phyloP scores from a whole-genome alignment of 1,140 invertebrate genomes.

The Popillia japonica region DNA sequence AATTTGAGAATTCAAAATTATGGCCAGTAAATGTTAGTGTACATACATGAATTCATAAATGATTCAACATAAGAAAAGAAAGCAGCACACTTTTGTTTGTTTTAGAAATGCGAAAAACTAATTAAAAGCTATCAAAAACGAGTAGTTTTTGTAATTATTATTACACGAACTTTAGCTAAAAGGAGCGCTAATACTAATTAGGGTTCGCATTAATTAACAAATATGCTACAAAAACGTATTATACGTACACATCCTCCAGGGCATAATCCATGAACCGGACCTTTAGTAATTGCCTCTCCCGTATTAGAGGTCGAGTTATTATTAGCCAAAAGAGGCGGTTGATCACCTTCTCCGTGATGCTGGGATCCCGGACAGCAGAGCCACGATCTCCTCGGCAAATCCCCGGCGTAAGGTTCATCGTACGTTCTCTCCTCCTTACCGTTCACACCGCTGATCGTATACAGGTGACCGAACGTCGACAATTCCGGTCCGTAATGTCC shows the following conservation, averaged over 20 bases:
- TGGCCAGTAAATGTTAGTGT: too few species aligned
- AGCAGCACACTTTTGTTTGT: too few species aligned
- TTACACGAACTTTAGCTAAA: too few species aligned
- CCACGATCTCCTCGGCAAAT: conserved; percentile 57
- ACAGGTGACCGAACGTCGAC: conserved; percentile 55
- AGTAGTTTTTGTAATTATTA: too few species aligned
- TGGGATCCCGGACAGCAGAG: conserved; percentile 59
- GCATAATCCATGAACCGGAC: conserved; percentile 50
- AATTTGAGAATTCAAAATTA: too few species aligned
- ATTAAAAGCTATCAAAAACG: too few species aligned
- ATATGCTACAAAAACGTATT: neutral
- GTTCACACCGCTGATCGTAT: conserved; percentile 54
- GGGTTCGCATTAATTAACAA: neutral
- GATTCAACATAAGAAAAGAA: too few species aligned
- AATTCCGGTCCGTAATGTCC: conserved; percentile 53
- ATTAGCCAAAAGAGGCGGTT: conserved; percentile 52
- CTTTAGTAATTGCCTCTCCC: conserved; percentile 53
- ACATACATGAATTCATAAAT: too few species aligned
- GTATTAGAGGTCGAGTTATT: conserved; percentile 37
- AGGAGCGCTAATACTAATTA: too few species aligned
- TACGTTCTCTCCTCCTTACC: conserved; percentile 57
- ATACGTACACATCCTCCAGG: conserved; percentile 57
- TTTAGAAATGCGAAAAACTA: too few species aligned
- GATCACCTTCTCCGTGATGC: conserved; percentile 50
- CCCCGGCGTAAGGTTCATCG: conserved; percentile 59